Base-by-base conservation (phyloP, 2,797 vertebrate genomes). In the Amblyopsis hoosieri region DNA sequence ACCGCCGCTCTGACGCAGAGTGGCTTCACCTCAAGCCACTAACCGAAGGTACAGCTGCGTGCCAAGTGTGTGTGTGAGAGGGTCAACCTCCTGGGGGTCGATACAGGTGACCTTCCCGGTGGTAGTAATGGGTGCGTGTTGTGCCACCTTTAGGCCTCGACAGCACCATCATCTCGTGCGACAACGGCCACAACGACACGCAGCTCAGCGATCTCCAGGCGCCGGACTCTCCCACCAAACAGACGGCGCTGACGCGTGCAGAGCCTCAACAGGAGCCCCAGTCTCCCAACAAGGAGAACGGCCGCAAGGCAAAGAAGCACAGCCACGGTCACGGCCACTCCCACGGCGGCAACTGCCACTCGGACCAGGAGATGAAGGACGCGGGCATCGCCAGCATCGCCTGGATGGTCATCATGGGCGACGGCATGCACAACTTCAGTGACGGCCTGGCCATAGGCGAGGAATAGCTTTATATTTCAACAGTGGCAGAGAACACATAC, bases 331-430 rank as follows among this genome's bases (percentile, higher is more conserved):
- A 97, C 13, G 90, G 92, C 0, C 97, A 98, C 82, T 96, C 96
- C 0, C 97, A 99, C 0, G 95, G 97, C 0, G 96, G 95, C 3
- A 95, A 99, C 92, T 99, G 97, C 74, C 97, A 98, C 88, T 97
- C 96, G 0, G 96, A 97, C 79, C 94, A 98, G 78, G 97, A 98
- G 76, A 95, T 99, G 92, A 96, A 97, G 79, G 95, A 97, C 15
- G 97, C 97, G 0, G 98, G 96, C 0, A 97, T 99, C 45, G 95
- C 98, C 69, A 99, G 95, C 78, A 99, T 99, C 45, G 98, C 98
- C 71, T 99, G 98, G 98, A 99, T 99, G 98, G 98, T 99, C 61
- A 99, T 99, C 86, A 98, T 99, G 97, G 98, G 98, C 37, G 98
- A 99, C 13, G 98, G 97, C 77, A 98, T 99, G 94, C 98, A 99